Evolutionary conservation across 2,888 invertebrate genomes (phyloP), one percentile per base, ranked within the genome.

Genomic region (Pyralis farinalis): DNA sequence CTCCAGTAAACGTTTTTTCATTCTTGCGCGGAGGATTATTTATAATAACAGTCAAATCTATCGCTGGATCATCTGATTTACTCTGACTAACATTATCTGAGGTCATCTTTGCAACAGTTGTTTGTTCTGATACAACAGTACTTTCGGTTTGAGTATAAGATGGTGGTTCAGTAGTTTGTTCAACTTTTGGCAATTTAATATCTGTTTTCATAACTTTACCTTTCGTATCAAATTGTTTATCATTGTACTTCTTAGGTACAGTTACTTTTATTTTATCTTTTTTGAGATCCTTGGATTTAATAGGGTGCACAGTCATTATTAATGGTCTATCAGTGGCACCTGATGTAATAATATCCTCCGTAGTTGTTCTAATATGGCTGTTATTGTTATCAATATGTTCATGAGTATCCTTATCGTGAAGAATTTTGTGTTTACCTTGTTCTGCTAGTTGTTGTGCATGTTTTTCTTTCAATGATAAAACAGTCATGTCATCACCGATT

Each of bases 401-500:
- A 2, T 49, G 39, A 37, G 52, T 34, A 47, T 52, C 56, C 34
- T 63, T 51, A 20, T 44, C 53, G 43, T 59, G 51, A 20, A 53
- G 47, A 12, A 40, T 43, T 37, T 53, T 57, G 43, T 70, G 65
- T 49, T 71, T 71, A 12, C 40, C 52, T 44, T 77, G 69, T 56
- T 80, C 80, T 41, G 80, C 76, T 25, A 83, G 47, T 56, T 84
- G 80, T 63, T 91, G 83, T 12, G 83, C 80, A 63, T 85, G 74
- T 70, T 90, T 80, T 74, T 86, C 82, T 73, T 88, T 68, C 57
- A 89, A 60, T 3, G 90, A 87, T 46, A 89, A 62, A 33, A 88
- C 86, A 20, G 77, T 87, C 89, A 90, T 88, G 40, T 90, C 90
- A 45, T 89, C 79, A 49, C 82, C 83, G 16, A 87, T 69, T 67